Evolutionary conservation across 1,140 invertebrate genomes (phyloP).

Genomic region (Drosophila tsacasi): DNA sequence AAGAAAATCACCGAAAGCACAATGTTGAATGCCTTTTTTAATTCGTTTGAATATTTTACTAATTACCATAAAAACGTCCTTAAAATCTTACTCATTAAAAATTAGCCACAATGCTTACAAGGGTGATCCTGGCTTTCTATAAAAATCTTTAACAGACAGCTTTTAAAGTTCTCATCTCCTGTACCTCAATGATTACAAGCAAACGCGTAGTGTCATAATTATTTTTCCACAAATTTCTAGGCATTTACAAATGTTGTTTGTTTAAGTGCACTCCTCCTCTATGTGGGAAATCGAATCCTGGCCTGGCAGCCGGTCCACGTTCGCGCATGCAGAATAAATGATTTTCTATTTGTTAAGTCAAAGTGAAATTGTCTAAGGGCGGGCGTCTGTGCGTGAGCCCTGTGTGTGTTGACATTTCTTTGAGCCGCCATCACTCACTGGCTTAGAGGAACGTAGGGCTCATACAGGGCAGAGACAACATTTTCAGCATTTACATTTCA

Average conservation of each 20-base stretch:
- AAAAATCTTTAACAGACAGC: no score
- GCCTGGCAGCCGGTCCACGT: slow-evolving; percentile 42
- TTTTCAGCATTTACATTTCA: slow-evolving; percentile 73
- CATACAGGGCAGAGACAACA: slow-evolving; percentile 61
- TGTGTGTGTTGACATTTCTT: slow-evolving; percentile 79
- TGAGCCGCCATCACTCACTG: slow-evolving; percentile 77
- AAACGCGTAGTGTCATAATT: neutral
- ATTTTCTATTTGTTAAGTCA: slow-evolving; percentile 83
- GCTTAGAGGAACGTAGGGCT: slow-evolving; percentile 36
- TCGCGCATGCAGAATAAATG: slow-evolving; percentile 79
- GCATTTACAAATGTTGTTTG: neutral
- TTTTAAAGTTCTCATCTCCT: no score
- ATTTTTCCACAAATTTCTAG: neutral
- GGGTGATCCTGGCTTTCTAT: no score
- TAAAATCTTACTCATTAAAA: no score
- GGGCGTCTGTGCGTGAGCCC: slow-evolving; percentile 54
- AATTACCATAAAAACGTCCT: neutral
- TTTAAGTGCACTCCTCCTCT: slow-evolving; percentile 11
- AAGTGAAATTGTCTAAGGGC: slow-evolving; percentile 70
- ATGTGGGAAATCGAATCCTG: slow-evolving; percentile 63
- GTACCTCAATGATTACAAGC: neutral
- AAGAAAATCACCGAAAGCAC: neutral
- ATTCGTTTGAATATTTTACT: neutral
- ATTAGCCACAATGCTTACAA: no score
- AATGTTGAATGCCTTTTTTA: neutral